Evolutionary conservation across 2,113 vertebrate species (phyloP), one percentile per base, ranked within the genome.

Genomic region (Ranitomeya variabilis): DNA sequence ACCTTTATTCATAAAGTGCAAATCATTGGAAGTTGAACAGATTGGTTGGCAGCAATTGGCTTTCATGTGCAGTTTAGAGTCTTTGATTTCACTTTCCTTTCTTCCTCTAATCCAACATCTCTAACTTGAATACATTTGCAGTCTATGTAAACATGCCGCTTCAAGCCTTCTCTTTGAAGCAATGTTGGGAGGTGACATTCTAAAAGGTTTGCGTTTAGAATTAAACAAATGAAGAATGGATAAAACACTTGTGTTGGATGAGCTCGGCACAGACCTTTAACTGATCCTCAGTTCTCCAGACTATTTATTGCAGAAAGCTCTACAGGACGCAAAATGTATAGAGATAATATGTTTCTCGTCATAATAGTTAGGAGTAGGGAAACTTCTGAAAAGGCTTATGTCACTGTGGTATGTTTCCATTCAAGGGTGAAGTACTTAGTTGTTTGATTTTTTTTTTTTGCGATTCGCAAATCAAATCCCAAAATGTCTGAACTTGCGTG

Each of bases 101-200:
- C 96, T 95, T 95, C 94, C 93, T 93, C 94, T 96, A 96, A 96
- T 95, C 96, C 96, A 96, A 96, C 95, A 95, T 96, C 85, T 31
- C 91, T 93, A 95, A 90, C 95, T 96, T 94, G 93, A 94, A 94
- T 92, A 94, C 94, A 94, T 96, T 96, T 95, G 94, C 93, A 91
- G 93, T 95, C 95, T 96, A 95, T 95, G 96, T 96, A 96, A 97
- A 96, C 95, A 97, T 91, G 89, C 93, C 69, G 51, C 88, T 76
- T 92, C 80, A 92, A 94, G 93, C 91, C 92, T 93, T 91, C 82
- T 92, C 93, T 94, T 92, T 94, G 94, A 95, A 93, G 94, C 91
- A 80, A 84, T 92, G 90, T 91, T 69, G 82, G 92, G 93, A 95
- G 93, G 90, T 94, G 93, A 94, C 93, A 95, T 95, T 93, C 91